Base-by-base conservation (phyloP, 1,140 invertebrate species). In the Tribolium castaneum region DNA sequence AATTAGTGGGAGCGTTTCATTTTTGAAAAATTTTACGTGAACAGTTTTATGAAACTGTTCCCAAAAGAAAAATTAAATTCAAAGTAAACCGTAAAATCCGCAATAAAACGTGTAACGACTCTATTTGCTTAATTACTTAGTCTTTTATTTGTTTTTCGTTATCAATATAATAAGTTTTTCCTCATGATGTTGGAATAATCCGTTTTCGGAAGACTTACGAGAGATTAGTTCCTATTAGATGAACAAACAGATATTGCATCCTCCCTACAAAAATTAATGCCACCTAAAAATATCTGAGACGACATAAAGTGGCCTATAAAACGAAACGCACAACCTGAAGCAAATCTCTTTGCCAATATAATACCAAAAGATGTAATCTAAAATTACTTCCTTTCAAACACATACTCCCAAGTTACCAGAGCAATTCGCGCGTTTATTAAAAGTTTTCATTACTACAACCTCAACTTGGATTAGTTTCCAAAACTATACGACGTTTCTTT, bases 71-170 rank as follows among this genome's bases (percentile, higher is more conserved):
- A 82, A 80, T 82, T 80, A 80, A 79, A 52, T 62, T 74, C 75
- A 72, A 77, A 45, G 78, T 56, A 76, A 78, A 54, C 22, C 78
- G 72, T 81, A 80, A 81, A 81, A 80, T 54, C 19, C 13, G 35
- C 49, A 75, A 70, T 73, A 77, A 78, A 72, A 76, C 73, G 66
- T 71, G 75, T 72, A 81, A 78, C 70, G 79, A 71, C 75, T 81
- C 80, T 83, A 76, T 81, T 83, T 83, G 80, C 78, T 80, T 83
- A 83, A 83, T 83, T 83, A 83, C 82, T 81, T 80, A 79, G 77
- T 75, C 82, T 83, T 83, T 83, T 83, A 83, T 81, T 78, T 78
- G 80, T 79, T 76, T 77, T 83, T 78, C 80, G 77, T 83, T 83
- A 79, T 79, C 81, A 73, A 78, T 79, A 80, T 78, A 81, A 81